phyloP scores from a whole-genome alignment of 2,113 vertebrate species.

The Phrynocephalus versicolor region DNA sequence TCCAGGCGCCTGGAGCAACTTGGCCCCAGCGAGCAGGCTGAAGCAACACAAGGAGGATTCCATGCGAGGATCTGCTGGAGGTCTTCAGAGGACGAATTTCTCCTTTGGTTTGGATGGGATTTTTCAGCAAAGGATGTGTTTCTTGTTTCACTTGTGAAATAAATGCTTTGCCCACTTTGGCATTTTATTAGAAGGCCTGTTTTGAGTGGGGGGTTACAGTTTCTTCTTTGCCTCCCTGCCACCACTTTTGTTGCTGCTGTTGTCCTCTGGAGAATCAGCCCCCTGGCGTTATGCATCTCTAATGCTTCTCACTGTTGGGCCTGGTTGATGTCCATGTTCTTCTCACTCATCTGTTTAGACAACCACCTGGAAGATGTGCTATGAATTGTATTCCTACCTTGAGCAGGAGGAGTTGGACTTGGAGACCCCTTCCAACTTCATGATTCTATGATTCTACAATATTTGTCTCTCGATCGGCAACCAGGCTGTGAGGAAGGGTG shows the following conservation, averaged over 20 bases:
- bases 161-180: slow-evolving; percentile 56
- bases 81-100: slow-evolving; percentile 68
- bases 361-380: no score
- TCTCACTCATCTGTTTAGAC: not conserved
- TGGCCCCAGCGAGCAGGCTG: not conserved
- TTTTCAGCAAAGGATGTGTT: slow-evolving; percentile 64
- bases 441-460: no score
- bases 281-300: not conserved
- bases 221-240: not conserved
- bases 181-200: slow-evolving; percentile 48
- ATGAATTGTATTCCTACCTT: no score
- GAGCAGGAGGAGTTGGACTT: no score
- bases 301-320: not conserved
- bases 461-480: not conserved
- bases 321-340: not conserved
- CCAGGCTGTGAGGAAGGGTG: slow-evolving; percentile 11
- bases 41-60: slow-evolving; percentile 22
- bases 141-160: slow-evolving; percentile 60
- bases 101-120: slow-evolving; percentile 43
- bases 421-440: no score
- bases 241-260: not conserved
- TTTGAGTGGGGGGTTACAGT: not conserved
- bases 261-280: slow-evolving; percentile 47
- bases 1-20: not conserved
- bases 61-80: slow-evolving; percentile 18